Evolutionary conservation across 2,888 invertebrate genomes (phyloP).

Genomic region (Apocheima hispidaria): DNA sequence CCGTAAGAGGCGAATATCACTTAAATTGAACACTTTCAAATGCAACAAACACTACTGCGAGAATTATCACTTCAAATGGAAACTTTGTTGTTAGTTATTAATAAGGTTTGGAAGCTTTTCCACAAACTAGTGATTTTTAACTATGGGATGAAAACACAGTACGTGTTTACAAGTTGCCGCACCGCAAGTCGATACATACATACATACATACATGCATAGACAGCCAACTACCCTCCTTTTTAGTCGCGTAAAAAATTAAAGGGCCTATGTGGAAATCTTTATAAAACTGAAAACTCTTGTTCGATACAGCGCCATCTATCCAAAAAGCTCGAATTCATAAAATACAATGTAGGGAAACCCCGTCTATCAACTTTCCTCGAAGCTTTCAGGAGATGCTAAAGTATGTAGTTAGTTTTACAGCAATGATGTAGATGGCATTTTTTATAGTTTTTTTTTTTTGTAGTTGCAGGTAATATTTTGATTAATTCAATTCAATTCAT

Average conservation of each 20-base stretch:
- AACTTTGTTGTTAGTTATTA: not conserved
- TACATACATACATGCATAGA: no score
- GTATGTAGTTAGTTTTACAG: slow-evolving; percentile 9
- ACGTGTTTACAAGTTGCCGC: no score
- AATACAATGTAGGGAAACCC: not conserved
- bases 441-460: not conserved
- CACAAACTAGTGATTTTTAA: no score
- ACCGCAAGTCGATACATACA: no score
- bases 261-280: not conserved
- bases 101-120: no score
- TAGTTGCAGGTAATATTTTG: no score
- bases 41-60: not conserved
- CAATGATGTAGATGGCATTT: slow-evolving; percentile 34
- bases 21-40: not conserved
- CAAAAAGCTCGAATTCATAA: slow-evolving; percentile 4
- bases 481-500: no score
- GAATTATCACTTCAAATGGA: not conserved
- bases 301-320: slow-evolving; percentile 37
- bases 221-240: no score
- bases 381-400: slow-evolving; percentile 1
- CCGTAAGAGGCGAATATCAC: not conserved
- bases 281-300: not conserved
- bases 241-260: no score
- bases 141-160: no score
- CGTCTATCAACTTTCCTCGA: not conserved